phyloP scores from a whole-genome alignment of 37 sponge, comb jelly and placozoan genomes.

The Lycopodina hypogea region DNA sequence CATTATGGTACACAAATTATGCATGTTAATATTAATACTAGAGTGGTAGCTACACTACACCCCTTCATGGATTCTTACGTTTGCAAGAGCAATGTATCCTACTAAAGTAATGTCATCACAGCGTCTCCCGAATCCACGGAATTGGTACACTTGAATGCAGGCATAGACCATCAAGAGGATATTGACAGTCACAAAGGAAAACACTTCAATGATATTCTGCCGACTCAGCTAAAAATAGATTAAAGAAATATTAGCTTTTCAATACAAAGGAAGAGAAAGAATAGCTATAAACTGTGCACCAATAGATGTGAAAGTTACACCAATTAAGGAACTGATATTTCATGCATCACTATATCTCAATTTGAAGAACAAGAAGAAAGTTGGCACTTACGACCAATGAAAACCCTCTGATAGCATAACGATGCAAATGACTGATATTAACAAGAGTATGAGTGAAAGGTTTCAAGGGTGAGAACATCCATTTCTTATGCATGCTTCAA shows the following conservation, averaged over 20 bases:
- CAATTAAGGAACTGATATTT: too few relatives aligned
- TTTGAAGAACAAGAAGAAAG: too few relatives aligned
- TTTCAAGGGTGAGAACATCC: too few relatives aligned
- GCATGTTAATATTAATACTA: too few relatives aligned
- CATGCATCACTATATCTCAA: background rate
- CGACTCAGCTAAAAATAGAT: slow-evolving; percentile 12
- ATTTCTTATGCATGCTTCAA: too few relatives aligned
- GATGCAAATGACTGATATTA: too few relatives aligned
- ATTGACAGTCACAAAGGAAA: slow-evolving; percentile 41
- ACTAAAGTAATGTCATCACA: slow-evolving; percentile 46
- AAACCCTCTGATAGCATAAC: too few relatives aligned
- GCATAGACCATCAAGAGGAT: slow-evolving; percentile 38
- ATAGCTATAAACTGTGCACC: background rate
- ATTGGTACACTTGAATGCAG: slow-evolving; percentile 59
- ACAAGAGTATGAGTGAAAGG: too few relatives aligned
- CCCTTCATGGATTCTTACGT: slow-evolving; percentile 27
- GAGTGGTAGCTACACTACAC: too few relatives aligned
- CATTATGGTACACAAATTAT: too few relatives aligned
- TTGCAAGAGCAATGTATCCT: slow-evolving; percentile 50
- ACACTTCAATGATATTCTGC: slow-evolving; percentile 54
- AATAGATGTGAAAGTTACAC: too few relatives aligned
- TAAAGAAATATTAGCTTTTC: background rate
- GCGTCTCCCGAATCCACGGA: slow-evolving; percentile 42
- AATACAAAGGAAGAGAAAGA: background rate
- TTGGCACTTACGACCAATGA: too few relatives aligned